A percentile compares a stretch with the other conserved stretches of the same genome.
phyloP scores from a whole-genome alignment of 2,888 invertebrate species.

The Cynaeus angustus region DNA sequence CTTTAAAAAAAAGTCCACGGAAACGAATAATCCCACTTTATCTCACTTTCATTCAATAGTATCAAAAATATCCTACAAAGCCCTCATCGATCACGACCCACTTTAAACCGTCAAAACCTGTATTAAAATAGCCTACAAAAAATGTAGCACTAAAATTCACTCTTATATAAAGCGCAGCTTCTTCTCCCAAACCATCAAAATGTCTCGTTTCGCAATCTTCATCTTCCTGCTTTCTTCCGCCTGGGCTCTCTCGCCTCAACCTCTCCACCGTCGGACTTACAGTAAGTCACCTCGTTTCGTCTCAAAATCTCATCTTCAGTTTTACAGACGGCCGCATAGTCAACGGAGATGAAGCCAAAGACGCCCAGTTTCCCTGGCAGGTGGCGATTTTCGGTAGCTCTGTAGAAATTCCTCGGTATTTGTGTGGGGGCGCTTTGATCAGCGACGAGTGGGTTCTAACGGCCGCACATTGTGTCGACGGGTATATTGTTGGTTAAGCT shows the following conservation, averaged over 20 bases:
- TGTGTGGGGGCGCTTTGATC: slow-evolving; percentile 37
- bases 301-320: neutral
- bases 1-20: no score
- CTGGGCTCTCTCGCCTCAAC: neutral
- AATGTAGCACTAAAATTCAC: no score
- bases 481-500: slow-evolving; percentile 13
- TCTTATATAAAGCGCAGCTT: neutral
- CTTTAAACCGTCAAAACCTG: neutral
- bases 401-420: neutral
- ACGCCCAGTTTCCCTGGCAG: slow-evolving; percentile 38
- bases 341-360: slow-evolving; percentile 25
- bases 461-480: slow-evolving; percentile 36
- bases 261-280: neutral
- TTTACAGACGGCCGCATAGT: slow-evolving; percentile 10
- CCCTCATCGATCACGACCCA: neutral
- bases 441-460: slow-evolving; percentile 37
- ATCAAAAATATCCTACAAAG: neutral
- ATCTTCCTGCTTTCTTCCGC: neutral
- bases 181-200: neutral
- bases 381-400: slow-evolving; percentile 29
- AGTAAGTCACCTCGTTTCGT: neutral
- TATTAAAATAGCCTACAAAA: no score
- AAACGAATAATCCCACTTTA: no score
- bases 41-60: neutral
- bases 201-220: neutral